Base-by-base conservation (phyloP, 2,113 vertebrate species). In the Podarcis muralis region DNA sequence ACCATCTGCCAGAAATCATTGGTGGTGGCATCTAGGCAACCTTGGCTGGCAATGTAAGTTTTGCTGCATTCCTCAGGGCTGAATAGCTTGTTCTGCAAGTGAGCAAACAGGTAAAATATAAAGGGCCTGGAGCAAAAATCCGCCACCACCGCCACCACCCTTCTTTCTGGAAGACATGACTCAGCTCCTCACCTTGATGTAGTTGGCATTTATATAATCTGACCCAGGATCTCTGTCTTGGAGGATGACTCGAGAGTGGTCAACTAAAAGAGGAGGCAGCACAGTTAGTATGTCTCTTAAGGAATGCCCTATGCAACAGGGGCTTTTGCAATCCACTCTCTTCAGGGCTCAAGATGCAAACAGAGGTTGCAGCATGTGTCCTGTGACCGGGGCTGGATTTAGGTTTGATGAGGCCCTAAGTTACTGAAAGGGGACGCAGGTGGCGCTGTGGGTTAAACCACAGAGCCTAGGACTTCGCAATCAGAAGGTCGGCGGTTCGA, bases 121-220 rank as follows among this genome's bases (percentile, higher is more conserved):
- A 32, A 32, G 12, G 40, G 43, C 3, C 5, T 11, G 69, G 53
- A 11, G 48, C 48, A 4, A 1, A 2, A 25, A 37, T 30, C 81
- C 30, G 2, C 40, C 12, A 12, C 4, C 74, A 77, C 35, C 40
- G 5, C 40, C 40, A 43, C 48, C 48, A 48, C 5, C 68, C 62
- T 32, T 62, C 2, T 72, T 11, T 11, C 53, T 75, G 43, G 30
- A 15, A 59, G 27, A 65, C 1, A 8, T 0, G 48, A 57, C 35
- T 84, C 27, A 2, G 27, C 87, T 57, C 88, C 97, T 91, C 83
- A 99, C 99, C 97, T 93, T 97, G 74, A 99, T 94, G 0, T 98
- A 99, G 95, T 99, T 99, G 94, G 96, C 98, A 12, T 99, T 99
- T 95, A 99, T 99, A 91, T 99, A 99, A 96, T 99, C 98, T 1